Evolutionary conservation across 2,797 vertebrate species (phyloP).

Genomic region (Jordanella pulchra): DNA sequence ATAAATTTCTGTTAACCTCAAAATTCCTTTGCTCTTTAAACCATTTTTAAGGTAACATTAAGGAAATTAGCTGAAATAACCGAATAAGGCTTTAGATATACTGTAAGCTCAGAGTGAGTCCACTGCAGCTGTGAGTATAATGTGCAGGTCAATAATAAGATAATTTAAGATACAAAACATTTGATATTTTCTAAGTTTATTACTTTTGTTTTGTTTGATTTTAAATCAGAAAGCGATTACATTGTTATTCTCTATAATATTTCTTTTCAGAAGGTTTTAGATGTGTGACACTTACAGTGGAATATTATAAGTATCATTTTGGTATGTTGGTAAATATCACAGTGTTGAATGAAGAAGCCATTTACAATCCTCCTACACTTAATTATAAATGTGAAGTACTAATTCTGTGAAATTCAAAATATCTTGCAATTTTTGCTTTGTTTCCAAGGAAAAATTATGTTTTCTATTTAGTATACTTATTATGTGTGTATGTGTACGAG

Average conservation of each 20-base stretch:
- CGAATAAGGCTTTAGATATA: conserved; percentile 52
- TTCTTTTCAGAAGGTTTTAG: neutral
- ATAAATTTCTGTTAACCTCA: conserved; percentile 26
- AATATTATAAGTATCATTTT: neutral
- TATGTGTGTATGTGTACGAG: neutral
- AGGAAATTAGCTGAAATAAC: conserved; percentile 59
- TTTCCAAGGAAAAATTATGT: neutral
- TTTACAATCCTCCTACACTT: neutral
- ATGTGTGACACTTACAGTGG: neutral
- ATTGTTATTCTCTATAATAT: conserved; percentile 14
- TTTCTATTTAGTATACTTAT: neutral
- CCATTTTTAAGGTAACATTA: conserved; percentile 58
- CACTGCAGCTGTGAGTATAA: conserved; percentile 28
- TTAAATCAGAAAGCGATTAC: conserved; percentile 16
- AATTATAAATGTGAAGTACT: neutral
- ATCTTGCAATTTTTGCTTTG: neutral
- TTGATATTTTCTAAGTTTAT: conserved; percentile 11
- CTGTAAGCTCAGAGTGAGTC: conserved; percentile 53
- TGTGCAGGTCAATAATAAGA: conserved; percentile 22
- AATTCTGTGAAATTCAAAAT: neutral
- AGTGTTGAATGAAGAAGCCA: neutral
- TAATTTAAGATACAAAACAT: conserved; percentile 31
- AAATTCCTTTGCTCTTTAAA: conserved; percentile 34
- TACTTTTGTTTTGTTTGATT: conserved; percentile 1
- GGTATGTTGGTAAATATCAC: neutral